A percentile compares a stretch with the other conserved stretches of the same genome.
These are phyloP conservation scores for Gasterosteus aculeatus DNA, from an alignment of 2,113 vertebrate genomes.

Conservation along the genomic window DNA sequence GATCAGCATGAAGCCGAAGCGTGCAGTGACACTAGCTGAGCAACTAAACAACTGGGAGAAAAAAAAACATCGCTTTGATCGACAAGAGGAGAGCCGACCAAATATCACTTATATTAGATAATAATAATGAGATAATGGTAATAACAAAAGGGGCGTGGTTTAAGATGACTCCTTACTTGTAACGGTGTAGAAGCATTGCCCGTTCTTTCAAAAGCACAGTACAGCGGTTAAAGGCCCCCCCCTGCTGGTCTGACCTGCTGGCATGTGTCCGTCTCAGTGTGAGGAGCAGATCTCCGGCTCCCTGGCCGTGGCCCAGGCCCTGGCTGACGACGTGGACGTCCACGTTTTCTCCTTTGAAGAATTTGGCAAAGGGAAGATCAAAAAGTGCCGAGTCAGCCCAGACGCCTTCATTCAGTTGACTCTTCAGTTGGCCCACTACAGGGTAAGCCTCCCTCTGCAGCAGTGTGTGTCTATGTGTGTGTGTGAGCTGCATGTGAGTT, in stretches of 20 bases:
- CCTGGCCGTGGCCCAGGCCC: constrained; percentile 82
- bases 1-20: too few relatives aligned
- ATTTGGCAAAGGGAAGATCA: constrained; percentile 93
- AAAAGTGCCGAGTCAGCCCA: constrained; percentile 90
- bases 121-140: background rate
- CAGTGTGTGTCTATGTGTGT: background rate
- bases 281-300: constrained; percentile 79
- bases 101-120: background rate
- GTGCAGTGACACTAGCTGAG: too few relatives aligned
- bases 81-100: background rate
- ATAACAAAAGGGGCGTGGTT: background rate
- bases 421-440: constrained; percentile 93
- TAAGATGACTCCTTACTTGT: background rate
- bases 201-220: background rate
- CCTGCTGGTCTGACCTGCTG: background rate
- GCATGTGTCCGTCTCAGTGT: constrained; percentile 67
- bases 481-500: constrained; percentile 27
- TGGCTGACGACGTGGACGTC: constrained; percentile 92
- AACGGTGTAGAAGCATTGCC: background rate
- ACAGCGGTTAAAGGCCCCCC: background rate
- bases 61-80: background rate
- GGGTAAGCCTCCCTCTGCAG: constrained; percentile 78
- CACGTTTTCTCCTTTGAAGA: constrained; percentile 84
- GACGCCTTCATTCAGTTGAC: constrained; percentile 93
- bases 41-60: too few relatives aligned